Evolutionary conservation across 1,140 invertebrate species (phyloP).

Genomic region (Dolichoris vasculosae): DNA sequence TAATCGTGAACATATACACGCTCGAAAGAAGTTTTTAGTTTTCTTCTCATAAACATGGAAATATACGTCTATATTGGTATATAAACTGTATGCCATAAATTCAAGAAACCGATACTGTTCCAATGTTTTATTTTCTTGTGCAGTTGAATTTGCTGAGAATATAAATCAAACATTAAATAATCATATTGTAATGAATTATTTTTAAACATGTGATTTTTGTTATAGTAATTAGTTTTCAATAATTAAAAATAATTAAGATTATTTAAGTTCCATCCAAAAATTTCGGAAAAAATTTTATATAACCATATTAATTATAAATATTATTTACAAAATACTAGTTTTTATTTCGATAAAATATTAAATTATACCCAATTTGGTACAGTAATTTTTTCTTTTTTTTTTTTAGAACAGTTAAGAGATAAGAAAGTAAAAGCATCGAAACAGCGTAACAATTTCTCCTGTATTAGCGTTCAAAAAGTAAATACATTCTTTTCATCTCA

Average conservation of each 20-base stretch:
- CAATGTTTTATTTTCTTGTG: background rate
- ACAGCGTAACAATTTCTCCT: background rate
- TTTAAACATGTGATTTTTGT: background rate
- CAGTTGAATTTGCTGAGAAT: background rate
- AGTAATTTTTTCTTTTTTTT: background rate
- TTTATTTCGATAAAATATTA: no score
- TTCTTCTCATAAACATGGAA: conserved; percentile 58
- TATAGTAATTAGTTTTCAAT: background rate
- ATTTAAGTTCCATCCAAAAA: no score
- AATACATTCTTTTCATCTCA: conserved; percentile 13
- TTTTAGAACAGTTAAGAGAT: background rate
- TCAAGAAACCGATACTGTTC: conserved; percentile 27
- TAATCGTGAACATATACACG: conserved; percentile 58
- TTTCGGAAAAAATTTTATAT: no score
- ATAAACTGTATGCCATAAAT: conserved; percentile 58
- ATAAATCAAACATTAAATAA: background rate
- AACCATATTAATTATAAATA: no score
- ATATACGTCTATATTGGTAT: conserved; percentile 60
- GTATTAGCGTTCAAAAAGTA: background rate
- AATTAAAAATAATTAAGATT: no score
- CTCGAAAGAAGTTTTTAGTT: conserved; percentile 58
- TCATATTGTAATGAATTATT: background rate
- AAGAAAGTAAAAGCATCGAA: background rate
- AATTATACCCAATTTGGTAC: no score
- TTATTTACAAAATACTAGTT: no score